These are phyloP conservation scores for Bujurquina vittata DNA, from an alignment of 2,113 vertebrate species.

Conservation along the genomic window DNA sequence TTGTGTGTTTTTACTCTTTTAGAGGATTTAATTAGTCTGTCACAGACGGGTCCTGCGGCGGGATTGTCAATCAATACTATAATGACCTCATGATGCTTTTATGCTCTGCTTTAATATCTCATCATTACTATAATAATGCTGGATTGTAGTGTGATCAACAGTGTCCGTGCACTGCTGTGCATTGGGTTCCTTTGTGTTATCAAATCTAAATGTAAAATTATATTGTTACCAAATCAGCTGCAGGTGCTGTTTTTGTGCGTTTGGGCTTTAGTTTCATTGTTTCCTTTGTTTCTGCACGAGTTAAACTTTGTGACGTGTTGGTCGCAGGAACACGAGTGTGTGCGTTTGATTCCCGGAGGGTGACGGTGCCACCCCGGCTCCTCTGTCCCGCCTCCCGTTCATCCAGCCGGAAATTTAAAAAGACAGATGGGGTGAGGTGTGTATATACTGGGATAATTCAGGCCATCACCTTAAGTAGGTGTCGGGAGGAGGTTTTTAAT, in stretches of 20 bases:
- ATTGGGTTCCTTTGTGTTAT: background rate
- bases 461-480: slow-evolving; percentile 75
- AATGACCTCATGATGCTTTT: slow-evolving; percentile 10
- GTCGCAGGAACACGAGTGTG: background rate
- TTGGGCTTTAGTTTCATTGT: background rate
- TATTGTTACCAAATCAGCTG: background rate
- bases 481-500: slow-evolving; percentile 72
- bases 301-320: background rate
- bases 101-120: slow-evolving; percentile 15
- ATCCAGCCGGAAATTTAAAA: slow-evolving; percentile 63
- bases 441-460: slow-evolving; percentile 52
- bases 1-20: background rate
- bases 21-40: background rate
- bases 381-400: slow-evolving; percentile 31
- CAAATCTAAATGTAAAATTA: background rate
- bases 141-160: slow-evolving; percentile 21
- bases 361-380: background rate
- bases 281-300: background rate
- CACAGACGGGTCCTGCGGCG: background rate
- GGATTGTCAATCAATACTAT: slow-evolving; percentile 30
- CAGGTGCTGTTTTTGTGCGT: background rate
- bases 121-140: slow-evolving; percentile 1
- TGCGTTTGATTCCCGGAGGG: slow-evolving; percentile 1
- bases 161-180: background rate
- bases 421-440: slow-evolving; percentile 59